These are phyloP conservation scores for Vanacampus margaritifer DNA, from an alignment of 2,113 vertebrate species.

Conservation along the genomic window DNA sequence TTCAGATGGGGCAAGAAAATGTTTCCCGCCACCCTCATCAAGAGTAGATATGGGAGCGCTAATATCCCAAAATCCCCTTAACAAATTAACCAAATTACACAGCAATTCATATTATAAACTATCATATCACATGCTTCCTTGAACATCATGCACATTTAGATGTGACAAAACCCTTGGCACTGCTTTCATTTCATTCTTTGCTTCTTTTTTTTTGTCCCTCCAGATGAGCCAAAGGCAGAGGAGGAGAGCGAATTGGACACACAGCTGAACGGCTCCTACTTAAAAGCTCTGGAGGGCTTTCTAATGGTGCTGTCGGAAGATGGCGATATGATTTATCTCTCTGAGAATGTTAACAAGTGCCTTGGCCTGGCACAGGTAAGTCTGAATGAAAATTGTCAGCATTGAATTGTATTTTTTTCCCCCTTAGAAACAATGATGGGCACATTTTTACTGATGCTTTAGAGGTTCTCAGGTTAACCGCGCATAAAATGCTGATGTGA, in stretches of 20 bases:
- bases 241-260: constrained; percentile 84
- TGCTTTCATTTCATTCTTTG: background rate
- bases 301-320: constrained; percentile 96
- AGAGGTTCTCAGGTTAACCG: background rate
- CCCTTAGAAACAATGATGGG: background rate
- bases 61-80: no score
- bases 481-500: background rate
- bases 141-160: background rate
- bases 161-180: background rate
- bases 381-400: constrained; percentile 9
- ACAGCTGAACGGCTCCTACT: constrained; percentile 88
- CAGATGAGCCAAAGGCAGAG: constrained; percentile 65
- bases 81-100: background rate
- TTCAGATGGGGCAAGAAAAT: background rate
- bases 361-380: constrained; percentile 93
- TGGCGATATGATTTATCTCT: constrained; percentile 95
- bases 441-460: background rate
- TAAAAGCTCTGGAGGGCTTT: constrained; percentile 97
- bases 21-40: no score
- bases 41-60: no score
- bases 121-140: background rate
- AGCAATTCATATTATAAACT: background rate
- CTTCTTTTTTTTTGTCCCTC: constrained; percentile 21
- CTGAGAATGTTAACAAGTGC: constrained; percentile 95
- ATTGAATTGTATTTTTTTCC: background rate